Base-by-base conservation (phyloP, 2,888 invertebrate species). In the Hetaerina titia region DNA sequence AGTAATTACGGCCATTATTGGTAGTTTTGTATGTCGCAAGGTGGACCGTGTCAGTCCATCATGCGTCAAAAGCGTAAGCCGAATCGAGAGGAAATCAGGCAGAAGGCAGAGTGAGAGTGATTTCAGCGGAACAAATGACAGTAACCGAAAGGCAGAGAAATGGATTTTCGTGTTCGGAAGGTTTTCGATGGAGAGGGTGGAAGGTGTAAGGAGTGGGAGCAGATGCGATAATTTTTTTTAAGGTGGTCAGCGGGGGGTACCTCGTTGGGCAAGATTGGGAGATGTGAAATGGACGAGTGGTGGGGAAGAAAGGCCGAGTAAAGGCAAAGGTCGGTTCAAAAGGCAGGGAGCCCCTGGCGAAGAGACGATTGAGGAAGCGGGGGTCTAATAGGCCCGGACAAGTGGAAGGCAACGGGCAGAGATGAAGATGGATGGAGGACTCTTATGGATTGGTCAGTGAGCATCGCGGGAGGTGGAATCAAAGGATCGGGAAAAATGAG, bases 351-450 rank as follows among this genome's bases (percentile, higher is more conserved):
- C 64, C 69, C 69, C 69, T 69, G n/a, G 69, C 69, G n/a, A 69
- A 69, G 69, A 69, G 69, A n/a, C 69, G 69, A 31, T 81, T 81
- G 81, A 81, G 81, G 25, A 31, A 81, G 31, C 31, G 81, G 25
- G 25, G 31, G 81, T n/a, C 81, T 81, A 81, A 81, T 31, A 81
- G 81, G 81, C 81, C 22, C 11, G 81, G 81, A 81, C 81, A 81
- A 81, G 81, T 81, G 81, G 81, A 31, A 81, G 81, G n/a, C 81
- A 81, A 31, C 81, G 81, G 81, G 31, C 25, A 31, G 81, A 13
- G 81, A 81, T 31, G 11, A 81, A 81, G 81, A 81, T 81, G 81
- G 31, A 81, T 81, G 81, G 81, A n/a, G 11, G 31, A 81, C 81
- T 31, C 81, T 81, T 81, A 31, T 31, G n/a, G 81, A 81, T 81